Evolutionary conservation across 1,140 invertebrate genomes (phyloP).

Genomic region (Acromyrmex heyeri): DNA sequence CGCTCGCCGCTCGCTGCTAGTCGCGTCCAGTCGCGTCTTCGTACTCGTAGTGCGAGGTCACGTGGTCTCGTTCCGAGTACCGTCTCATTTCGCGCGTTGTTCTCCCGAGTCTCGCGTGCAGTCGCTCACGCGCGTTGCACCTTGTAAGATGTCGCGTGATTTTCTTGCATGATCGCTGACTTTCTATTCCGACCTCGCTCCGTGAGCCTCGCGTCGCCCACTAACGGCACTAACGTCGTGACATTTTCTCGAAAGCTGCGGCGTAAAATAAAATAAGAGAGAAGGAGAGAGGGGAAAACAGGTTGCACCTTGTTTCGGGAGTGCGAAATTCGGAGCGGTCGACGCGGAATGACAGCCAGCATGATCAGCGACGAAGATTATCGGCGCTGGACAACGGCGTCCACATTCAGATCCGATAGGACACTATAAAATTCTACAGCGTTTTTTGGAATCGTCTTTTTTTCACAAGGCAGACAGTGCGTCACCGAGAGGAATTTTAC

Average conservation of each 20-base stretch:
- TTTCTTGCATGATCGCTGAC: conserved; percentile 53
- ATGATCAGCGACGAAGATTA: conserved; percentile 31
- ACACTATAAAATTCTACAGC: neutral
- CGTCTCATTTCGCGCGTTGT: neutral
- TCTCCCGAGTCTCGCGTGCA: conserved; percentile 22
- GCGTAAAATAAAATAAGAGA: neutral
- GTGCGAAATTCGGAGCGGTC: neutral
- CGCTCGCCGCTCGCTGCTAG: conserved; percentile 66
- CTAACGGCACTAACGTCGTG: neutral
- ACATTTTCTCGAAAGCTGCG: neutral
- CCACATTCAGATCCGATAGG: neutral
- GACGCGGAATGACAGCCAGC: conserved; percentile 37
- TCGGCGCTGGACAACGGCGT: neutral
- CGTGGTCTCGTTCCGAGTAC: neutral
- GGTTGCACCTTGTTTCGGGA: neutral
- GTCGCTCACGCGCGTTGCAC: conserved; percentile 45
- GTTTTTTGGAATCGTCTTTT: neutral
- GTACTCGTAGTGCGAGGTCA: conserved; percentile 68
- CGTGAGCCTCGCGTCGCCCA: conserved; percentile 47
- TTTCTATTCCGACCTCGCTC: conserved; percentile 81
- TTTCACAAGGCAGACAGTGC: neutral
- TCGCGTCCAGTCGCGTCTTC: conserved; percentile 77
- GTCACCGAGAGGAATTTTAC: neutral
- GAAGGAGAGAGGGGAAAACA: neutral
- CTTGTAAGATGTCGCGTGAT: neutral